Conservation (phyloP, 2,797 vertebrate species). For the Chloroceryle amazona region DNA sequence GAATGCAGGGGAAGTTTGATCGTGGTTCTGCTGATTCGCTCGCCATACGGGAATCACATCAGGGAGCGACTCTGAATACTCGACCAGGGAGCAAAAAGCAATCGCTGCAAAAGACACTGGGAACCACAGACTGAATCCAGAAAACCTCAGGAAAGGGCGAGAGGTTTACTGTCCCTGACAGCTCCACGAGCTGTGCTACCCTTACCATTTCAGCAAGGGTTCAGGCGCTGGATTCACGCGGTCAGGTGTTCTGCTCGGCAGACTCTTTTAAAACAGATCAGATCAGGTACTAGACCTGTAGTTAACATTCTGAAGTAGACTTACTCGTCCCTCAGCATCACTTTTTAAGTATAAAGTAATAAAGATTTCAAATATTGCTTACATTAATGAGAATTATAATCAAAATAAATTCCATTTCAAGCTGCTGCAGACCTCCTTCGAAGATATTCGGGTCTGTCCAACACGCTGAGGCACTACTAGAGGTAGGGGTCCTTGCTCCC, state of each 20-base stretch:
- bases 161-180: neutral
- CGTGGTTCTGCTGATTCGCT: neutral
- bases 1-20: neutral
- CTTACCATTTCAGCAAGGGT: neutral
- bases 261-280: neutral
- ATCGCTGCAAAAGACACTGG: neutral
- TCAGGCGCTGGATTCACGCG: neutral
- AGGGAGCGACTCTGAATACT: neutral
- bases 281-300: neutral
- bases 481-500: neutral
- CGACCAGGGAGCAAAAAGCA: neutral
- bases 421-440: neutral
- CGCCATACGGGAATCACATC: neutral
- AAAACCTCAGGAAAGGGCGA: neutral
- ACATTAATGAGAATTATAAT: neutral
- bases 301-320: neutral
- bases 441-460: neutral
- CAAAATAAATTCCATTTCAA: neutral
- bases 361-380: neutral
- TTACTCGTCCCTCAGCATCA: neutral
- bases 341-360: neutral
- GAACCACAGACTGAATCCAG: neutral
- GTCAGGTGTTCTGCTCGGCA: neutral
- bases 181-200: rapidly evolving
- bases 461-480: neutral